Evolutionary conservation across 2,888 invertebrate species (phyloP), one percentile per base, ranked within the genome.

Genomic region (Polietes domitor): DNA sequence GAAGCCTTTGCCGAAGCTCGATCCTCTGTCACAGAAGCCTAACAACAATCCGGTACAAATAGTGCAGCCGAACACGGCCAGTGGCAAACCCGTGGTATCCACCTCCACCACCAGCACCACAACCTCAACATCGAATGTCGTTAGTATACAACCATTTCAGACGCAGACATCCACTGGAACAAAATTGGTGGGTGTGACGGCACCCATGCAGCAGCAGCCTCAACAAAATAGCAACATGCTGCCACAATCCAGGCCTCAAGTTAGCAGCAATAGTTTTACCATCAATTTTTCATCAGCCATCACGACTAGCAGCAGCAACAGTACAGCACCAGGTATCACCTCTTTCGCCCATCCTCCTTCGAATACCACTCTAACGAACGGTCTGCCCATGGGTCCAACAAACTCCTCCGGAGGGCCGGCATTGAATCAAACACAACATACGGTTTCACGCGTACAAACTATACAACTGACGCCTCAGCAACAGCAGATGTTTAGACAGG

Each of bases 381-480:
- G 75, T 47, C 85, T 86, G 55, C 65, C 80, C 85, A 12, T 88
- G 87, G 63, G 82, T 85, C 9, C 86, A 83, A 63, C 86, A 80
- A 41, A 75, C 88, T 21, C 88, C 85, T 47, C 82, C 85, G 37
- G 32, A 19, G 68, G 58, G 53, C 85, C 79, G 21, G 85, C 85
- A 28, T 83, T 24, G 15, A 88, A 85, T 72, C 90, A 85, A 19
- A 89, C 89, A 61, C 90, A 90, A 71, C 92, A 91, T 50, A 90
- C 92, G 15, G 91, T 93, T 19, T 95, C 95, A 83, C 93, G 95
- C 83, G 94, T 96, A 75, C 96, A 95, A 89, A 95, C 95, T 10
- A 96, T 96, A 86, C 96, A 96, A 88, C 91, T 96, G 70, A 95
- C 95, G 17, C 94, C 95, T 12, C 95, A 96, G 88, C 96, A 96